phyloP scores from a whole-genome alignment of 1,140 invertebrate species.

The Brevipalpus yothersi region DNA sequence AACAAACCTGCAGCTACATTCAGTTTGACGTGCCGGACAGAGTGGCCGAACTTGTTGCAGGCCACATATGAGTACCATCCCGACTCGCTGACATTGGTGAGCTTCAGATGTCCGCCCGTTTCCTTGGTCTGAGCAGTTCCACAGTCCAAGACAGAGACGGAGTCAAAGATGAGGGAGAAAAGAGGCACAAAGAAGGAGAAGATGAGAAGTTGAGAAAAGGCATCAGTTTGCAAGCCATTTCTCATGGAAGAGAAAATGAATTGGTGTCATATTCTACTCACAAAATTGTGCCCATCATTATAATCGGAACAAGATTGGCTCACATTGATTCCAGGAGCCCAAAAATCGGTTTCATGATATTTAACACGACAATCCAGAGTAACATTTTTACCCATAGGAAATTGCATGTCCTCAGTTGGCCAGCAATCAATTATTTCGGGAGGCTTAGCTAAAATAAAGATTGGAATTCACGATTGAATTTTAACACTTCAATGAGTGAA shows the following conservation, averaged over 20 bases:
- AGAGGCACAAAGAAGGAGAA: not conserved
- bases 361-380: not conserved
- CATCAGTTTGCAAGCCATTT: not conserved
- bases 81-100: conserved; percentile 60
- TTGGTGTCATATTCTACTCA: not conserved
- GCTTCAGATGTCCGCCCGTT: conserved; percentile 27
- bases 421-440: not conserved
- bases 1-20: conserved; percentile 32
- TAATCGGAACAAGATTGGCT: not conserved
- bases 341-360: not conserved
- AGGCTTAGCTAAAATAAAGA: not conserved
- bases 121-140: not conserved
- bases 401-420: not conserved
- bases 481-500: too few relatives aligned
- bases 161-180: not conserved
- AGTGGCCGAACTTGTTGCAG: conserved; percentile 47
- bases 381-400: not conserved
- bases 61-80: conserved; percentile 83
- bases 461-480: not conserved
- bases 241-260: not conserved
- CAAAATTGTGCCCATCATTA: not conserved
- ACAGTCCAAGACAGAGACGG: not conserved
- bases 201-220: not conserved
- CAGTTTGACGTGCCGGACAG: conserved; percentile 52
- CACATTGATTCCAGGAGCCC: not conserved